Evolutionary conservation across 2,888 invertebrate genomes (phyloP), one percentile per base, ranked within the genome.

Genomic region (Cecidostiba fungosa): DNA sequence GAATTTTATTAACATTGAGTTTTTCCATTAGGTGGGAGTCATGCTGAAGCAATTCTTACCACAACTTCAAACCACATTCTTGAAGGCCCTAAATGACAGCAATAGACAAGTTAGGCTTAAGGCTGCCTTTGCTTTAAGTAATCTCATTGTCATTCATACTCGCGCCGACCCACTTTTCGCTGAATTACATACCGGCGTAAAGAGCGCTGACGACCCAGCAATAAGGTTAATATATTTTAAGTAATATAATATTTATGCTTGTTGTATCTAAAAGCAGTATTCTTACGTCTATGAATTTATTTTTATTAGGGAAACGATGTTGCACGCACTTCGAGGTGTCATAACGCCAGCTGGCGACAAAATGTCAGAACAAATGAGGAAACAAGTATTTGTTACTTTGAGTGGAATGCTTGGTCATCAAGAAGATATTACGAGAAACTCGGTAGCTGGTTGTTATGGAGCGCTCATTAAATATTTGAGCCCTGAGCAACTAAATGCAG

Each of bases 21-120:
- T 32, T 72, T 72, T 69, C 77, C 39, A 43, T 32, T 92, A 97
- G 97, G 98, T 99, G 87, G 98, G 98, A 72, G 96, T 97, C 59
- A 97, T 98, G 96, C 94, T 99, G 93, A 99, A 99, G 94, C 99
- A 99, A 93, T 99, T 99, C 94, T 95, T 99, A 91, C 99, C 99
- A 1, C 99, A 99, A 94, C 95, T 99, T 62, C 99, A 99, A 95
- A 99, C 99, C 1, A 99, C 99, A 26, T 99, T 99, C 94, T 95
- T 99, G 80, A 99, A 99, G 94, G 97, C 99, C 4, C 94, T 99
- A 82, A 97, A 97, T 92, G 99, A 99, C 94, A 96, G 97, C 39
- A 97, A 97, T 93, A 95, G 98, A 84, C 95, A 96, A 88, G 99
- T 99, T 26, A 95, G 99, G 86, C 95, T 99, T 89, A 97, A 97